Evolutionary conservation across 2,113 vertebrate species (phyloP).

Genomic region (Callipepla squamata): DNA sequence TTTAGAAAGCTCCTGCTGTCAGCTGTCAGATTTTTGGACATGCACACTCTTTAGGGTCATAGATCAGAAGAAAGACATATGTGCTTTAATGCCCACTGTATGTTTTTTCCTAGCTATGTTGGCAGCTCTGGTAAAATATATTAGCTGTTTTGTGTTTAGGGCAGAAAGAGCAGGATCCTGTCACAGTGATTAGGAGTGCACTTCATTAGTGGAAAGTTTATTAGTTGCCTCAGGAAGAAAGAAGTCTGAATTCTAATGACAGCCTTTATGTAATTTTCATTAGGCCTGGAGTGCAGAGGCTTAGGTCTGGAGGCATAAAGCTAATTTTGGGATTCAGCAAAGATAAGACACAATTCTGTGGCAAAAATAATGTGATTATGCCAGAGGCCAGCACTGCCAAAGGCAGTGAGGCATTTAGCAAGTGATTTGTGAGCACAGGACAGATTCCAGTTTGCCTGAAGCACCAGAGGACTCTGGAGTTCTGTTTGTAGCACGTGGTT

Average conservation of each 20-base stretch:
- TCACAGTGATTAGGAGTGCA: slow-evolving; percentile 51
- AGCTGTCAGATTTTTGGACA: background rate
- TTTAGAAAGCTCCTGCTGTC: background rate
- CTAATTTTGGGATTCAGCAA: slow-evolving; percentile 43
- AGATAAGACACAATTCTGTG: slow-evolving; percentile 1
- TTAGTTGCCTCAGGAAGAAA: slow-evolving; percentile 62
- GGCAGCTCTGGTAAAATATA: background rate
- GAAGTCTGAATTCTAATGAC: slow-evolving; percentile 57
- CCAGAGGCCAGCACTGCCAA: background rate
- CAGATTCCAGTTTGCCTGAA: slow-evolving; percentile 14
- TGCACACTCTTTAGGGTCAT: background rate
- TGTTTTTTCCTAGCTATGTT: background rate
- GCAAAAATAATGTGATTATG: background rate
- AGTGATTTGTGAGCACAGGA: slow-evolving; percentile 23
- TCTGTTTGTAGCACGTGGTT: background rate
- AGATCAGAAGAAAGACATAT: background rate
- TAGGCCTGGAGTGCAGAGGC: slow-evolving; percentile 13
- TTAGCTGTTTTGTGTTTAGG: background rate
- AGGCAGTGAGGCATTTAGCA: slow-evolving; percentile 38
- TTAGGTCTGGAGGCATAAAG: slow-evolving; percentile 50
- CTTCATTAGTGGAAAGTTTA: slow-evolving; percentile 64
- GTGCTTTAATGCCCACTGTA: background rate
- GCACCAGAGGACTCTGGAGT: background rate
- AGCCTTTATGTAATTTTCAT: slow-evolving; percentile 61
- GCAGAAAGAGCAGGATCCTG: background rate